Evolutionary conservation across 2,113 vertebrate species (phyloP), one percentile per base, ranked within the genome.

Genomic region (Aegithalos caudatus): DNA sequence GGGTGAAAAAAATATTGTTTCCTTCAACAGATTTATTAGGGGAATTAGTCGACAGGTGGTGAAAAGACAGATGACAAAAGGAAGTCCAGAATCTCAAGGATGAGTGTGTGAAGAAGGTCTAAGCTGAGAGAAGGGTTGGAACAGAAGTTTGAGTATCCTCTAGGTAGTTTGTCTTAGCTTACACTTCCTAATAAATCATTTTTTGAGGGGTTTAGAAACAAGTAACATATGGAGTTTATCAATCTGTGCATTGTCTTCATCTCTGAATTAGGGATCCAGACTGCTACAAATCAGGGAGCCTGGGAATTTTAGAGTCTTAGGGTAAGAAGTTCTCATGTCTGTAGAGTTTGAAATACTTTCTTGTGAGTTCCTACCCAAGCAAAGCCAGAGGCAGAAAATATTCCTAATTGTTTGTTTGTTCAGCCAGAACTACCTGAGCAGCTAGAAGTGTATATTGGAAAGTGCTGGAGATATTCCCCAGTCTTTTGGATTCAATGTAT

Each of bases 41-140:
- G 48, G 60, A 86, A 47, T 94, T 96, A 72, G 71, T 47, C 0
- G 1, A 65, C 76, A 90, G 92, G 79, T 95, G 85, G 50, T 94
- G 18, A 82, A 84, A 85, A 90, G 84, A 71, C 58, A 85, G 85
- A 89, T 89, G 92, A 90, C 50, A 71, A 93, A 92, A 94, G 51
- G 66, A 94, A 86, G 65, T 62, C 33, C 47, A 62, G 12, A 87
- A 45, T 37, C 42, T 81, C 57, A 79, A 85, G 31, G 51, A 73
- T 84, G 86, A 61, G 33, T 16, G 12, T 51, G 31, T 61, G 40
- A 67, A 71, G 58, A 67, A 88, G 60, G 57, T 67, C 57, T 83
- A 29, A 70, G 5, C 27, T 87, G 86, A 70, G 40, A 81, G 51
- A 44, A 24, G 17, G 27, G 31, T 78, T 90, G 80, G 31, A 78